A percentile compares a stretch with the other conserved stretches of the same genome.
phyloP scores from a whole-genome alignment of 2,113 vertebrate genomes.

The Megaceryle torquata region DNA sequence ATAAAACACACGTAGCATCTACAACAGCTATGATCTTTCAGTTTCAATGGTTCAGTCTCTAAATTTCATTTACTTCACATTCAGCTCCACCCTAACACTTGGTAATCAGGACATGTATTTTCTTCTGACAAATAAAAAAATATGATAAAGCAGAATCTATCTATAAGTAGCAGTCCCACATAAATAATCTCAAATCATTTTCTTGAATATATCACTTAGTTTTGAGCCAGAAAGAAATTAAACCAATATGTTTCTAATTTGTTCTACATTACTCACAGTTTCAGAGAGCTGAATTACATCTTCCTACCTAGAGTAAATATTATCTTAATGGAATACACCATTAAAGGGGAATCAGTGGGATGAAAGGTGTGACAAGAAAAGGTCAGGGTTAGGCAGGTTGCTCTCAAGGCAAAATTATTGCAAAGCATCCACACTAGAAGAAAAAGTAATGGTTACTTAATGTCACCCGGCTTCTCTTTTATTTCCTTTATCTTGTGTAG shows the following conservation, averaged over 20 bases:
- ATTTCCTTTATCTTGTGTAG: neutral
- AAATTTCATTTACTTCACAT: neutral
- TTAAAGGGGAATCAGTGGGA: neutral
- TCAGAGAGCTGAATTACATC: neutral
- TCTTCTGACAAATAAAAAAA: neutral
- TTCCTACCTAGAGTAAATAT: neutral
- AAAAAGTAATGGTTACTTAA: neutral
- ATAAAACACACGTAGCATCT: neutral
- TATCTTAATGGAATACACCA: neutral
- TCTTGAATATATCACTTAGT: neutral
- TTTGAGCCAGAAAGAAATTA: neutral
- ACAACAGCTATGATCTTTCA: neutral
- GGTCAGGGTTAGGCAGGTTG: neutral
- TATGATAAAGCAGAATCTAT: neutral
- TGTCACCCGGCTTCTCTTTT: neutral
- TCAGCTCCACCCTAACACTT: neutral
- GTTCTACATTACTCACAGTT: neutral
- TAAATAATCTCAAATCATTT: neutral
- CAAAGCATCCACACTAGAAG: neutral
- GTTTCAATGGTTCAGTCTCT: neutral
- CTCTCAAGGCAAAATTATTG: neutral
- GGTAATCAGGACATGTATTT: neutral
- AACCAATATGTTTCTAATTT: slow-evolving; percentile 4
- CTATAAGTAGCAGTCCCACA: neutral
- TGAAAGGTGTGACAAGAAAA: neutral